Evolutionary conservation across 2,113 vertebrate genomes (phyloP).

Genomic region (pig (Sus scrofa)): T2T-Sscrofa CM000814.6:124616001-124616500

Average conservation of each 20-base stretch:
- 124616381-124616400: too few species aligned
- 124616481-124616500: fast-evolving
- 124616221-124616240: background rate
- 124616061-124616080: background rate
- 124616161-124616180: background rate
- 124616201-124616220: background rate
- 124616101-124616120: background rate
- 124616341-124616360: background rate
- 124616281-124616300: background rate
- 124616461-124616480: background rate
- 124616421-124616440: background rate
- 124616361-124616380: background rate
- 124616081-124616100: background rate
- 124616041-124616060: background rate
- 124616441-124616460: background rate
- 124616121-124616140: background rate
- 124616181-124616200: background rate
- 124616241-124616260: background rate
- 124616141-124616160: background rate
- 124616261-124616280: background rate
- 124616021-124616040: background rate
- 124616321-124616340: background rate
- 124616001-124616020: conserved; percentile 7
- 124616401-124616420: too few species aligned
- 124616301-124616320: background rate